Base-by-base conservation (phyloP, 2,113 vertebrate genomes). In the Prunella himalayana region DNA sequence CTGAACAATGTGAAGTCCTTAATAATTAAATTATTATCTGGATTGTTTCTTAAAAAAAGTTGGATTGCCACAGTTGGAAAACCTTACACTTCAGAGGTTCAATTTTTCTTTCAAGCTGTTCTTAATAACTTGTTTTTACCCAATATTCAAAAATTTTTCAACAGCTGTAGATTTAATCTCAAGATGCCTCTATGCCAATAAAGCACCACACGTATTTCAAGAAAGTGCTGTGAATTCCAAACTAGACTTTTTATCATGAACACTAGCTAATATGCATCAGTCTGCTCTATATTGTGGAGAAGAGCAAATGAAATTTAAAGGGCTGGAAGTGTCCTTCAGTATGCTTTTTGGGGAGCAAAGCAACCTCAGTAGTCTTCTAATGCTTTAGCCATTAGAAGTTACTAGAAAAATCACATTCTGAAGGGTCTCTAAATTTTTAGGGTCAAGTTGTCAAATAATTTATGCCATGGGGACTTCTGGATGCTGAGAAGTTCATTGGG, bases 181-280 rank as follows among this genome's bases (percentile, higher is more conserved):
- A 66, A 95, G 82, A 77, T 51, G 88, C 35, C 28, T 83, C 42
- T 91, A 59, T 64, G 56, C 68, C 10, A 30, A 75, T 73, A 93
- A 93, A 93, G 24, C 47, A 95, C 56, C 71, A 87, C 81, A 90
- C 10, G 11, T 77, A 82, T 80, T 95, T 92, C 68, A 88, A 88
- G 44, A 0, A 7, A 88, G 60, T 68, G 68, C 14, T 80, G 63
- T 73, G 75, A 94, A 92, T 90, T 94, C 42, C 66, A 87, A 93
- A 81, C 51, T 11, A 90, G 54, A 33, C 13, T 78, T 96, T 87
- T 85, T 83, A 59, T 68, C 31, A 75, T 51, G 71, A 92, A 60
- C n/a, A 20, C 17, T 37, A 73, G n/a, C 12, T 83, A 78, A 71
- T 78, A 73, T 42, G 27, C 60, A 85, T 93, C 54, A 51, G 22